Percentiles rank a stretch among this genome's conserved stretches.
phyloP scores from a whole-genome alignment of 2,113 vertebrate genomes.

The Tenrec ecaudatus region DNA sequence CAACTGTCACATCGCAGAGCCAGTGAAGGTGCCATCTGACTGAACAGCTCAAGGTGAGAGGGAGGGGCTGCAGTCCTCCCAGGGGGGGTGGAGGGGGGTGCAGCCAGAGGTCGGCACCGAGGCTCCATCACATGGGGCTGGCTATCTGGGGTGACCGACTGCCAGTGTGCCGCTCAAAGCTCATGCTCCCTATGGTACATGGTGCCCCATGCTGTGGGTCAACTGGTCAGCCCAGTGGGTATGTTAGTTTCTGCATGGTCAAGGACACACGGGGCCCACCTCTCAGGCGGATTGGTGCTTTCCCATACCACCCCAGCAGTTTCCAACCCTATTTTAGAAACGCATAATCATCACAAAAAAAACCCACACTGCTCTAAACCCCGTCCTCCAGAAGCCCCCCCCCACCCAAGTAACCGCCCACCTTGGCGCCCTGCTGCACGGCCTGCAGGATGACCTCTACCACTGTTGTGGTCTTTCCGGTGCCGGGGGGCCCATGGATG shows the following conservation, averaged over 20 bases:
- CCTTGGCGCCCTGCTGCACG: conserved; percentile 93
- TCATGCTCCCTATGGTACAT: too few species aligned
- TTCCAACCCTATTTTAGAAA: too few species aligned
- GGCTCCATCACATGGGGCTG: background rate
- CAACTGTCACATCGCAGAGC: background rate
- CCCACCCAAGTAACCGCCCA: conserved; percentile 64
- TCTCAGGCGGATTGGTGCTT: background rate
- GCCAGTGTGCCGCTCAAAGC: too few species aligned
- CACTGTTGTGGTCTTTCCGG: conserved; percentile 97
- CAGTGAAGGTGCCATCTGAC: too few species aligned
- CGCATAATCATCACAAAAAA: too few species aligned
- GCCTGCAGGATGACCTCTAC: conserved; percentile 95
- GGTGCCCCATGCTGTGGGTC: too few species aligned
- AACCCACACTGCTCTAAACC: too few species aligned
- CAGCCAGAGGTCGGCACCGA: background rate
- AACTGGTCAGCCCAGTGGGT: accelerated
- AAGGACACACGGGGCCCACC: background rate
- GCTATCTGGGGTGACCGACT: too few species aligned
- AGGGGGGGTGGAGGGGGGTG: too few species aligned
- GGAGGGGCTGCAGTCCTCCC: too few species aligned
- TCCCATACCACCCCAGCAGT: background rate
- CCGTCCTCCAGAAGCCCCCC: too few species aligned
- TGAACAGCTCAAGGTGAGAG: background rate
- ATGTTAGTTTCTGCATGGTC: accelerated
- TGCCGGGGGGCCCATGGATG: conserved; percentile 96